These are phyloP conservation scores for Pogona vitticeps DNA, from an alignment of 2,113 vertebrate genomes.

Conservation along the genomic window DNA sequence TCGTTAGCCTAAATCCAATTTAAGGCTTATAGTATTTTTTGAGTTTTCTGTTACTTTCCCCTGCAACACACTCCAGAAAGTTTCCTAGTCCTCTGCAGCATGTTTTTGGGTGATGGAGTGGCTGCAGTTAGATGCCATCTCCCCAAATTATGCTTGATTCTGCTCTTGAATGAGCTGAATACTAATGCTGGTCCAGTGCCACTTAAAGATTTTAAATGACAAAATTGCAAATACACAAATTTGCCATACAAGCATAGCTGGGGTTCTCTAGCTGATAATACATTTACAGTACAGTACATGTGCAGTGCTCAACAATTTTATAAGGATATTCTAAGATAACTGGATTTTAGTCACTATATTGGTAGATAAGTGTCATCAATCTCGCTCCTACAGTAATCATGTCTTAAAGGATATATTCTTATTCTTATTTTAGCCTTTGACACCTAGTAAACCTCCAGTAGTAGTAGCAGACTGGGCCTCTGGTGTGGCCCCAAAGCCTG, in stretches of 20 bases:
- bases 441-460: constrained; percentile 90
- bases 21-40: no score
- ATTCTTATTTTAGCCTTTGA: constrained; percentile 83
- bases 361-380: neutral
- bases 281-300: neutral
- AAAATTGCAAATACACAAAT: no score
- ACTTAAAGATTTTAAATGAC: no score
- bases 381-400: neutral
- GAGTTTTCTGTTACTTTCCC: no score
- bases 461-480: constrained; percentile 94
- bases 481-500: constrained; percentile 91
- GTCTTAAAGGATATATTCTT: neutral
- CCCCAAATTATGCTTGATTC: no score
- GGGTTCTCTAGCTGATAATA: neutral
- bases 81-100: no score
- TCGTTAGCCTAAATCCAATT: no score
- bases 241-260: neutral
- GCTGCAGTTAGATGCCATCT: no score
- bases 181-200: no score
- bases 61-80: no score
- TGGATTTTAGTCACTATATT: neutral
- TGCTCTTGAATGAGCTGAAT: no score
- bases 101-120: no score
- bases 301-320: neutral
- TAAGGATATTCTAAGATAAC: neutral